Evolutionary conservation across 2,113 vertebrate species (phyloP), one percentile per base, ranked within the genome.

Genomic region (Lamprologus callipterus): DNA sequence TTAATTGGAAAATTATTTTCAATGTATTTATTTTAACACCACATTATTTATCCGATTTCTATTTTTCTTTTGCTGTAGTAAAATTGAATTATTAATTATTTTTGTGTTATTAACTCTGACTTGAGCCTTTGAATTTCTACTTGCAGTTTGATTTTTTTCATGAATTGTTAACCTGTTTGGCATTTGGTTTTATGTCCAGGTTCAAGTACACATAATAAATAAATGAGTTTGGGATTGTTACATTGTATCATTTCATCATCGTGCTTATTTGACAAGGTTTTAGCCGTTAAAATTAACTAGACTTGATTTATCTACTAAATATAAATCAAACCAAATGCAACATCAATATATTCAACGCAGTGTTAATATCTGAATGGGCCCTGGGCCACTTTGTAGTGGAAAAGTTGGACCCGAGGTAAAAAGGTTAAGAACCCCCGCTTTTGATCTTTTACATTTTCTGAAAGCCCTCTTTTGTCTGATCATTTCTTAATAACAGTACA

Each of bases 251-350:
- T 57, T 26, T 28, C 54, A 57, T 28, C 54, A 57, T 28, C 0
- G 1, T 57, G 54, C 54, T 57, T 57, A 57, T 57, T 57, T 57
- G 23, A 57, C 54, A 57, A 5, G 23, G 54, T 8, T 57, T 57
- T 57, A 57, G 54, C 4, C 1, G 4, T 57, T 57, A 8, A 26
- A 57, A 57, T 2, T 3, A 57, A 57, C 7, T 26, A 57, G 0
- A 26, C 7, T 57, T 57, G 23, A 57, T 26, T 57, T 26, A 57
- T 0, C 54, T 57, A 26, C 0, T 14, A 26, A 57, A 57, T 57
- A 57, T 57, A 26, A 57, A 57, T 14, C 54, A 14, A 57, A 57
- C 54, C 54, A 57, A 57, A 57, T 14, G 23, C 12, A 57, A 57
- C 54, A 8, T 5, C 54, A 8, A 57, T 57, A 8, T 57, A 57